Evolutionary conservation across 2,797 vertebrate species (phyloP).

Genomic region (Notoglanidium macrostoma): DNA sequence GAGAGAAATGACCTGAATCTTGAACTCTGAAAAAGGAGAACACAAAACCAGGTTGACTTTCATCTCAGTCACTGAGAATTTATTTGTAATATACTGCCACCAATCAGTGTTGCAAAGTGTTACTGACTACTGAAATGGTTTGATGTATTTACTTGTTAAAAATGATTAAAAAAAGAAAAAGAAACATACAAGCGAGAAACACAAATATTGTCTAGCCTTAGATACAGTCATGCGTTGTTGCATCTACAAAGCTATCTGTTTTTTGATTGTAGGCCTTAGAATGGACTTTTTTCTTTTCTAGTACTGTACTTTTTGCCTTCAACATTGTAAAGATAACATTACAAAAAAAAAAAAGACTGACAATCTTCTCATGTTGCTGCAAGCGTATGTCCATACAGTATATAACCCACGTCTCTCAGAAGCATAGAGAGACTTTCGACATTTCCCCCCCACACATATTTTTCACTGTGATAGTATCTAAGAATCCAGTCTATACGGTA

Average conservation of each 20-base stretch:
- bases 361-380: constrained; percentile 84
- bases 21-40: constrained; percentile 55
- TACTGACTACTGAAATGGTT: constrained; percentile 83
- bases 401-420: constrained; percentile 63
- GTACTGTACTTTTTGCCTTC: constrained; percentile 85
- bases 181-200: constrained; percentile 73
- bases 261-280: constrained; percentile 75
- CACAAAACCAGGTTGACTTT: constrained; percentile 60
- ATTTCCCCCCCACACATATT: constrained; percentile 75
- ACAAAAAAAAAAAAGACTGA: constrained; percentile 77
- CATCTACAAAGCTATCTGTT: constrained; percentile 80
- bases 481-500: constrained; percentile 81
- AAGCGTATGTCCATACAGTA: constrained; percentile 75
- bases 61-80: constrained; percentile 70
- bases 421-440: constrained; percentile 70
- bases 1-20: constrained; percentile 53
- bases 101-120: constrained; percentile 82
- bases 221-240: constrained; percentile 80
- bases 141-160: constrained; percentile 81
- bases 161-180: constrained; percentile 62
- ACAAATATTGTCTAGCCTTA: constrained; percentile 81
- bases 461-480: constrained; percentile 85
- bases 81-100: constrained; percentile 83
- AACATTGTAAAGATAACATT: constrained; percentile 70
- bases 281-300: constrained; percentile 77